Evolutionary conservation across 2,113 vertebrate genomes (phyloP).

Genomic region (Laterallus jamaicensis): DNA sequence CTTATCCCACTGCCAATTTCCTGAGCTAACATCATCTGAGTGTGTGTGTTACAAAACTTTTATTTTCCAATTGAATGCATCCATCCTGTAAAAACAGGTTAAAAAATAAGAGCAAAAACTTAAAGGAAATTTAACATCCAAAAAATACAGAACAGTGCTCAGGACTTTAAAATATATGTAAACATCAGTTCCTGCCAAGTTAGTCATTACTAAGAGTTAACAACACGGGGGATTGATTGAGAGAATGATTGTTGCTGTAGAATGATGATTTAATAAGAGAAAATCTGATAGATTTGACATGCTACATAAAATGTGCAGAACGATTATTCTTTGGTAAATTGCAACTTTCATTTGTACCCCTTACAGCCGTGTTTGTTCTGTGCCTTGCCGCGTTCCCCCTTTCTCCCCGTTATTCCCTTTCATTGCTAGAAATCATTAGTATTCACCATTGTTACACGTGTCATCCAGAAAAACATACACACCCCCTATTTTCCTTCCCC

Average conservation of each 20-base stretch:
- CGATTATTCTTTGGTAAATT: slow-evolving; percentile 62
- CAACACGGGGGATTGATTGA: slow-evolving; percentile 56
- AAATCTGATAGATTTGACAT: slow-evolving; percentile 67
- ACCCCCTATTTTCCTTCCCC: neutral
- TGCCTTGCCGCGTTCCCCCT: neutral
- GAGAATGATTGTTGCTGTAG: slow-evolving; percentile 59
- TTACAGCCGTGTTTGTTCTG: slow-evolving; percentile 32
- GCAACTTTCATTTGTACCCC: slow-evolving; percentile 32
- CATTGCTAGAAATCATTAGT: slow-evolving; percentile 6
- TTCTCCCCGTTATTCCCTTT: neutral
- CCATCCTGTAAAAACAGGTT: slow-evolving; percentile 29
- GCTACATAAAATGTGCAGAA: slow-evolving; percentile 62
- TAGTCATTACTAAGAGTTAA: slow-evolving; percentile 59
- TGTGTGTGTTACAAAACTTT: slow-evolving; percentile 42
- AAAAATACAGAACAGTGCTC: slow-evolving; percentile 41
- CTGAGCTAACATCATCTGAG: slow-evolving; percentile 1
- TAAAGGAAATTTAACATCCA: slow-evolving; percentile 44
- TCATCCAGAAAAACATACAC: neutral
- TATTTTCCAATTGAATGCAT: slow-evolving; percentile 41
- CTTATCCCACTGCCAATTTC: slow-evolving; percentile 51
- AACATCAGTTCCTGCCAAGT: slow-evolving; percentile 62
- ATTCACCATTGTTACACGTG: neutral
- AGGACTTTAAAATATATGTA: slow-evolving; percentile 51
- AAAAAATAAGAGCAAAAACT: slow-evolving; percentile 23
- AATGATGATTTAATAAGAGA: slow-evolving; percentile 71